A percentile compares a stretch with the other conserved stretches of the same genome.
These are phyloP conservation scores for Clarias pachynema DNA, from an alignment of 2,797 vertebrate genomes.

Conservation along the genomic window DNA sequence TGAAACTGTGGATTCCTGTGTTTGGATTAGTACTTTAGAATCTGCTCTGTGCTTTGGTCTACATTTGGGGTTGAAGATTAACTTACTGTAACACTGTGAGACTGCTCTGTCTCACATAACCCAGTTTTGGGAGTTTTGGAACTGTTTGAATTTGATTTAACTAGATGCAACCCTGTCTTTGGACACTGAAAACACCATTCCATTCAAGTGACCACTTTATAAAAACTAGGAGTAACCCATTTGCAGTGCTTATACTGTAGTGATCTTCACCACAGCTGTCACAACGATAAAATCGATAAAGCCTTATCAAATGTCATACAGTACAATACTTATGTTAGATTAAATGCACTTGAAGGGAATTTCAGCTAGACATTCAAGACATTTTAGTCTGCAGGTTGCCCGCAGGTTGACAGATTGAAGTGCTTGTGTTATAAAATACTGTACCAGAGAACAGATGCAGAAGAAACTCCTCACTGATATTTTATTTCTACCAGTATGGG, in stretches of 20 bases:
- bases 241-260: not conserved
- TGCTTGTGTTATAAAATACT: conserved; percentile 74
- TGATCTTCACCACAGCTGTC: not conserved
- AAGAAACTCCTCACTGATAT: not conserved
- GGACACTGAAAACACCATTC: not conserved
- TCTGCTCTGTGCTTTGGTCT: not conserved
- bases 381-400: conserved; percentile 62
- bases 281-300: not conserved
- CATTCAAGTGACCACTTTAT: not conserved
- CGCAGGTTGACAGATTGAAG: conserved; percentile 69
- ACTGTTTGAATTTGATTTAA: not conserved
- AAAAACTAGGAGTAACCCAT: not conserved
- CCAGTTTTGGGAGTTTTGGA: not conserved
- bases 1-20: not conserved
- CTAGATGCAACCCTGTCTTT: not conserved
- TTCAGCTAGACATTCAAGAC: conserved; percentile 38
- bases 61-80: not conserved
- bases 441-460: conserved; percentile 64
- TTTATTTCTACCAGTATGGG: not conserved
- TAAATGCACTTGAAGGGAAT: not conserved
- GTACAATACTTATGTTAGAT: not conserved
- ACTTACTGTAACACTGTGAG: not conserved
- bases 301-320: not conserved
- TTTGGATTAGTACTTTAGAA: not conserved
- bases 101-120: not conserved